Percentiles rank a stretch among this genome's conserved stretches.
These are phyloP conservation scores for Zhuqinia jingwanae DNA, from an alignment of 2,888 invertebrate species.

Conservation along the genomic window DNA sequence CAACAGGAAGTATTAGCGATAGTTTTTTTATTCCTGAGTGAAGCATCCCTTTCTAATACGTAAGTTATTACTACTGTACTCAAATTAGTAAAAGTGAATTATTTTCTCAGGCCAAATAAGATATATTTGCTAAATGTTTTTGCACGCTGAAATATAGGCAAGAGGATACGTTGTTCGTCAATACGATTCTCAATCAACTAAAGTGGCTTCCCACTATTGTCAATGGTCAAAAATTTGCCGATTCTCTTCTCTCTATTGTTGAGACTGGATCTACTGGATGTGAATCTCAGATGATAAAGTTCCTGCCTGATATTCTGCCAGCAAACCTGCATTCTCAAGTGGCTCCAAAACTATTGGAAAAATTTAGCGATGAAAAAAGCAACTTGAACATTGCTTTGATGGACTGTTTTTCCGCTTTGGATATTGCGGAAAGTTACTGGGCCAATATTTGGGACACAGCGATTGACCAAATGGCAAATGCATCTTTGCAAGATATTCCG, in stretches of 20 bases:
- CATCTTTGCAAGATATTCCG: slow-evolving; percentile 68
- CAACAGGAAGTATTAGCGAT: slow-evolving; percentile 65
- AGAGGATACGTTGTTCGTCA: slow-evolving; percentile 58
- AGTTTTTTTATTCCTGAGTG: slow-evolving; percentile 53
- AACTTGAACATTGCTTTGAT: slow-evolving; percentile 55
- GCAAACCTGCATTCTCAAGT: slow-evolving; percentile 58
- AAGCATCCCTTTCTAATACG: slow-evolving; percentile 59
- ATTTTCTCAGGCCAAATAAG: not conserved
- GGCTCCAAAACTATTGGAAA: slow-evolving; percentile 50
- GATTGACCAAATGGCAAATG: slow-evolving; percentile 70
- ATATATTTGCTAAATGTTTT: too few relatives aligned
- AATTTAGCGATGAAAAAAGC: slow-evolving; percentile 46
- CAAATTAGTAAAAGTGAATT: slow-evolving; percentile 7
- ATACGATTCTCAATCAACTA: slow-evolving; percentile 66
- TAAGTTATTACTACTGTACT: slow-evolving; percentile 32
- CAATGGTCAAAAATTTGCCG: slow-evolving; percentile 50
- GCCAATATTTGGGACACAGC: slow-evolving; percentile 56
- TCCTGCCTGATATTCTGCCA: slow-evolving; percentile 69
- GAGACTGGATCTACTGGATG: slow-evolving; percentile 52
- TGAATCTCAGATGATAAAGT: slow-evolving; percentile 59
- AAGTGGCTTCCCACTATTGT: slow-evolving; percentile 70
- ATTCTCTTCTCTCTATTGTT: slow-evolving; percentile 49
- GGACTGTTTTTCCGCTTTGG: slow-evolving; percentile 69
- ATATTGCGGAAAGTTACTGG: slow-evolving; percentile 63
- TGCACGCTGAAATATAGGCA: too few relatives aligned